These are phyloP conservation scores for Brienomyrus brachyistius DNA, from an alignment of 2,113 vertebrate genomes.

Conservation along the genomic window DNA sequence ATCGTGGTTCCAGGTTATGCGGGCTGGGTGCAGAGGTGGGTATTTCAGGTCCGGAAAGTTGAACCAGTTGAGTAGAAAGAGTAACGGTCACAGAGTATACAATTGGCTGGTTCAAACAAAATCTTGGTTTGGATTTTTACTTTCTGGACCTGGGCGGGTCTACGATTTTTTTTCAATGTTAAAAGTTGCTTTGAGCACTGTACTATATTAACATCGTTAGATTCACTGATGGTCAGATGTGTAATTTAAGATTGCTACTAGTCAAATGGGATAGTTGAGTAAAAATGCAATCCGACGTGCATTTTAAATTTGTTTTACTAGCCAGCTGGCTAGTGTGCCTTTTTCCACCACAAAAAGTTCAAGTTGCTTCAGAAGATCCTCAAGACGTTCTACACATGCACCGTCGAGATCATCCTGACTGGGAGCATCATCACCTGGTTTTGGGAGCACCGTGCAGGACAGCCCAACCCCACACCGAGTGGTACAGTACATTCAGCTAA, in stretches of 20 bases:
- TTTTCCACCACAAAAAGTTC: neutral
- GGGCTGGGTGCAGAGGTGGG: neutral
- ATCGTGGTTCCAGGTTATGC: neutral
- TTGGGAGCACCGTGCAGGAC: no score
- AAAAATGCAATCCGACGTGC: no score
- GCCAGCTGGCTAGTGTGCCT: no score
- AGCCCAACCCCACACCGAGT: neutral
- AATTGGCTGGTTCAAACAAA: neutral
- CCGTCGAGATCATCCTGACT: neutral
- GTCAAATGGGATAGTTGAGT: no score
- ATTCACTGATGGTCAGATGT: no score
- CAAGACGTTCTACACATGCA: neutral
- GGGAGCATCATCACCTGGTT: no score
- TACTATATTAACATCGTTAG: no score
- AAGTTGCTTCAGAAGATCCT: neutral
- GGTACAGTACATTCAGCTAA: neutral
- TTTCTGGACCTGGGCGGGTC: neutral
- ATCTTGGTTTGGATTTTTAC: neutral
- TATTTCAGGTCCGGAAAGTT: neutral
- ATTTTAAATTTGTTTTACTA: no score
- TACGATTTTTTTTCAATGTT: neutral
- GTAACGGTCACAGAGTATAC: neutral
- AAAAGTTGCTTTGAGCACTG: neutral
- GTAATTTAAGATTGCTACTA: no score
- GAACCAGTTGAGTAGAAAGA: neutral